Evolutionary conservation across 2,888 invertebrate species (phyloP).

Genomic region (Drosophila engyochracea): DNA sequence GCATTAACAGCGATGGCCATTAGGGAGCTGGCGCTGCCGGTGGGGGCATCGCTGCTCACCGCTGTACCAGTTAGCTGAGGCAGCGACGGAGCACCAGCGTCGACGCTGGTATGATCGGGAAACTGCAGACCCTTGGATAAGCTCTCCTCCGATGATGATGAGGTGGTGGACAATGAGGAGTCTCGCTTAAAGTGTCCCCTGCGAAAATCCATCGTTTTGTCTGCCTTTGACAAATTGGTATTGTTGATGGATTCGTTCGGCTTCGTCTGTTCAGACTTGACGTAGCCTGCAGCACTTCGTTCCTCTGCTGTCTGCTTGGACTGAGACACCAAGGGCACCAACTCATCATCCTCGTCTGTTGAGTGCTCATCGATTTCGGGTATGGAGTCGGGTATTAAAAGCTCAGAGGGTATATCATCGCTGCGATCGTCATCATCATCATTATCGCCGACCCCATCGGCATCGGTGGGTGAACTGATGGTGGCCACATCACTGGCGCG

Average conservation of each 20-base stretch:
- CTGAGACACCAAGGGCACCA: constrained; percentile 59
- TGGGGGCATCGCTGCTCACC: constrained; percentile 5
- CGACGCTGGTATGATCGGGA: constrained; percentile 79
- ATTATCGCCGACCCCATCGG: constrained; percentile 45
- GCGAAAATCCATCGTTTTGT: constrained; percentile 78
- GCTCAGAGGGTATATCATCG: constrained; percentile 84
- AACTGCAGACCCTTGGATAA: constrained; percentile 84
- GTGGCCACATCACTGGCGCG: constrained; percentile 83
- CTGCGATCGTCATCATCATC: constrained; percentile 81
- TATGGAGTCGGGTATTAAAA: constrained; percentile 84
- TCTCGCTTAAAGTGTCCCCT: constrained; percentile 84
- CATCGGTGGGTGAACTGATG: constrained; percentile 70
- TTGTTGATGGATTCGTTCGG: constrained; percentile 7
- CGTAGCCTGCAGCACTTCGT: not conserved
- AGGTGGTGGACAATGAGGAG: constrained; percentile 82
- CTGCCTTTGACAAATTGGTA: constrained; percentile 10
- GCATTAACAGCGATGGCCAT: constrained; percentile 56
- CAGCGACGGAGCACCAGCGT: constrained; percentile 51
- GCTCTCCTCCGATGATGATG: constrained; percentile 84
- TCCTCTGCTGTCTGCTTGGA: constrained; percentile 9
- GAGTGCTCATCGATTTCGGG: constrained; percentile 85
- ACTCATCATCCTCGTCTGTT: constrained; percentile 81
- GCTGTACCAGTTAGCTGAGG: constrained; percentile 49
- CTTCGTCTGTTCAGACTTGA: not conserved
- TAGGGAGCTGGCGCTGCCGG: constrained; percentile 31